Evolutionary conservation across 2,888 invertebrate species (phyloP), one percentile per base, ranked within the genome.

Genomic region (Perizoma affinitatum): DNA sequence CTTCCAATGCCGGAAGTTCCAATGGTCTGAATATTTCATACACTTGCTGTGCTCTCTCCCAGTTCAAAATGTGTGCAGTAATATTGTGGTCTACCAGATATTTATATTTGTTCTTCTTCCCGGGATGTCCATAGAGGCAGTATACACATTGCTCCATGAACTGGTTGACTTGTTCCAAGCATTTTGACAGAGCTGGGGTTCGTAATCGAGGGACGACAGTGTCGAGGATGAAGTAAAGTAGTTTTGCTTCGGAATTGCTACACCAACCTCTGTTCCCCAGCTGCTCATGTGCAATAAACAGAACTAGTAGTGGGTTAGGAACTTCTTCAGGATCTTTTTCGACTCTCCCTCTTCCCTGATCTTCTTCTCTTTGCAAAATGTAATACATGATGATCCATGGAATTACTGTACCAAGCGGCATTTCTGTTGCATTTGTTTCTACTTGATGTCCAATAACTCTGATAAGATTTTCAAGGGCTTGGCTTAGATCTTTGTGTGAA

Each of bases 361-460:
- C 95, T 77, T 96, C 96, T 71, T 96, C 95, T 73, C 95, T 93
- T 77, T 96, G 94, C 52, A 98, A 88, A 67, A 98, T 93, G 72
- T 95, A 95, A 87, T 97, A 96, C 70, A 98, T 90, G 59, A 98
- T 88, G 60, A 97, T 95, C 97, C 97, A 98, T 5, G 97, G 96
- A 5, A 94, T 85, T 9, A 96, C 94, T 9, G 95, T 95, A 61
- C 95, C 95, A 55, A 97, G 92, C 0, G 96, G 95, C 85, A 94
- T 92, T 65, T 94, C 95, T 38, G 93, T 85, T 35, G 92, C 88
- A 78, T 92, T 94, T 41, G 96, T 96, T 70, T 97, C 97, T 64
- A 97, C 92, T 83, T 97, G 96, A 78, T 96, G 95, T 54, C 96
- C 95, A 65, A 97, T 94, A 52, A 97, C 94, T 73, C 95, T 94